Conservation (phyloP, 2,888 invertebrate species). For the Oscheius sp. region DNA sequence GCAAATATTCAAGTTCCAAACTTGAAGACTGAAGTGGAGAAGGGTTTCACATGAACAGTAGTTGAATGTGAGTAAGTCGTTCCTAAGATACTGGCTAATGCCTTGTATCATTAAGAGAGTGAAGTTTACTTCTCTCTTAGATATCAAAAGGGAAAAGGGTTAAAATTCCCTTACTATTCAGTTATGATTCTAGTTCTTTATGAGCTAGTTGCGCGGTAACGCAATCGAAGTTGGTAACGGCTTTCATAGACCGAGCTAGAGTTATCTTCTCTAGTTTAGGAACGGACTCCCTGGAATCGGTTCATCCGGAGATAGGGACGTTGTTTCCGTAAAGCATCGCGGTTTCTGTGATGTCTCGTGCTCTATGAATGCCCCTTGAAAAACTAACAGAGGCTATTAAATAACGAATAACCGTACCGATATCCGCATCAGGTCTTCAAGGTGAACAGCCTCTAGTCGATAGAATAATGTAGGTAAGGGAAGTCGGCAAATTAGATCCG, state of each 20-base stretch:
- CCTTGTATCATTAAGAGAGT: conserved; percentile 42
- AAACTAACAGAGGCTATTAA: conserved; percentile 72
- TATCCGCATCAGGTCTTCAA: conserved; percentile 83
- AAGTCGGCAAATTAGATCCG: conserved; percentile 73
- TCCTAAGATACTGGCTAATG: conserved; percentile 51
- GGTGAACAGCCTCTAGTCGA: conserved; percentile 74
- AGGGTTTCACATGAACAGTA: conserved; percentile 77
- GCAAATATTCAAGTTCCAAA: conserved; percentile 79
- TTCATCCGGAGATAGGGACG: conserved; percentile 72
- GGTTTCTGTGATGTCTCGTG: conserved; percentile 71
- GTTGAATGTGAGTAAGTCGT: conserved; percentile 72
- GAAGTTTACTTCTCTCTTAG: conserved; percentile 16
- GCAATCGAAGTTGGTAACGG: conserved; percentile 71
- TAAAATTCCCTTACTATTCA: conserved; percentile 56
- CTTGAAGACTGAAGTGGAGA: conserved; percentile 74
- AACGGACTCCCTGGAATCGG: conserved; percentile 72
- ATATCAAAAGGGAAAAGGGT: conserved; percentile 71
- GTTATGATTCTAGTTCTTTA: conserved; percentile 62
- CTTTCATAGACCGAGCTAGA: conserved; percentile 69
- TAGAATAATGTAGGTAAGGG: conserved; percentile 67
- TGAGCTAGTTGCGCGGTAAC: conserved; percentile 66
- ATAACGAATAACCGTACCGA: conserved; percentile 77
- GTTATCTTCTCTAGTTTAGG: conserved; percentile 62
- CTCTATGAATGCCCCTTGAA: conserved; percentile 71
- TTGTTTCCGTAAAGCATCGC: conserved; percentile 72